These are phyloP conservation scores for Liparis tanakae DNA, from an alignment of 2,797 vertebrate species.

Conservation along the genomic window DNA sequence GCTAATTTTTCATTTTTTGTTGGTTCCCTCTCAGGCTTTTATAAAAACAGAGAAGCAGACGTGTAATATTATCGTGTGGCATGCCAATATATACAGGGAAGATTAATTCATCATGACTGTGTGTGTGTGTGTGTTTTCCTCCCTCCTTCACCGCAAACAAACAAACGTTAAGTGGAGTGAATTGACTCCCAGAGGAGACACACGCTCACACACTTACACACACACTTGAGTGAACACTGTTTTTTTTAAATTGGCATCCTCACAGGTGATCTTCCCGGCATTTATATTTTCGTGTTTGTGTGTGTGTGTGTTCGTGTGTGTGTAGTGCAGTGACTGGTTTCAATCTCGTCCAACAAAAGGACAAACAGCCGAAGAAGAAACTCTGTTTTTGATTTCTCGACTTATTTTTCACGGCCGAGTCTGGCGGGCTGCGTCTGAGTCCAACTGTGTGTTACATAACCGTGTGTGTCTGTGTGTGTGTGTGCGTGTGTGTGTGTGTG, in stretches of 20 bases:
- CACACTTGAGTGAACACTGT: slow-evolving; percentile 4
- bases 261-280: slow-evolving; percentile 15
- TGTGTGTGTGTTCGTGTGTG: too few relatives aligned
- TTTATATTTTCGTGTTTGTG: slow-evolving; percentile 41
- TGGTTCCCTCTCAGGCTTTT: background rate
- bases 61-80: background rate
- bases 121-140: slow-evolving; percentile 32
- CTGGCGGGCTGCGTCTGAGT: slow-evolving; percentile 12
- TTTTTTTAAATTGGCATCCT: slow-evolving; percentile 70
- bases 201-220: slow-evolving; percentile 17
- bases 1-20: background rate
- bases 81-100: background rate
- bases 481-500: slow-evolving; percentile 1
- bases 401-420: slow-evolving; percentile 20
- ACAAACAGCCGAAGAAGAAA: slow-evolving; percentile 15
- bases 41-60: slow-evolving; percentile 18
- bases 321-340: background rate
- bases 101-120: slow-evolving; percentile 20
- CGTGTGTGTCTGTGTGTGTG: slow-evolving; percentile 4
- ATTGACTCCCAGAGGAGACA: slow-evolving; percentile 44
- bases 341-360: slow-evolving; percentile 6
- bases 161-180: slow-evolving; percentile 50
- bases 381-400: slow-evolving; percentile 50
- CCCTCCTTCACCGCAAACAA: slow-evolving; percentile 45
- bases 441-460: slow-evolving; percentile 53